Evolutionary conservation across 2,113 vertebrate species (phyloP).

Genomic region (Polypterus bichir): DNA sequence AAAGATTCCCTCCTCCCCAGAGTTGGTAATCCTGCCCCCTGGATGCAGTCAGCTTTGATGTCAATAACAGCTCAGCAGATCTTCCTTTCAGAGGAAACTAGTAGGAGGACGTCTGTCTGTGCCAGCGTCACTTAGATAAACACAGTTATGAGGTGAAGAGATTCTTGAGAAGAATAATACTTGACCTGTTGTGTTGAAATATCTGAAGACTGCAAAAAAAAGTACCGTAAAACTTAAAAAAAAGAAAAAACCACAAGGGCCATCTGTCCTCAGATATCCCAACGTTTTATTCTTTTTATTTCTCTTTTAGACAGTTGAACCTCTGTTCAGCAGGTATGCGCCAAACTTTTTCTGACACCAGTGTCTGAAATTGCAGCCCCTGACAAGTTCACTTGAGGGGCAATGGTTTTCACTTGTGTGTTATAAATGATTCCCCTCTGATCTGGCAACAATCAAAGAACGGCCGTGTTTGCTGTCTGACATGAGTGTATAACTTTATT

Average conservation of each 20-base stretch:
- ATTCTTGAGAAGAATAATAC: not conserved
- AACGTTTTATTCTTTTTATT: not conserved
- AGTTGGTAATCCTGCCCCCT: slow-evolving; percentile 9
- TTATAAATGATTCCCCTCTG: slow-evolving; percentile 17
- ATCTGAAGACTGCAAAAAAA: too few relatives aligned
- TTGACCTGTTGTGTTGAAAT: not conserved
- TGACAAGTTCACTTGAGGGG: slow-evolving; percentile 4
- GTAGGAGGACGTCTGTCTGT: slow-evolving; percentile 19
- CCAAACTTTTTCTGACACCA: not conserved
- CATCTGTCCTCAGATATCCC: too few relatives aligned
- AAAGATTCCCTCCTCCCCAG: slow-evolving; percentile 14
- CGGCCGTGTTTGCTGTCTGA: slow-evolving; percentile 20
- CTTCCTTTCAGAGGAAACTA: slow-evolving; percentile 36
- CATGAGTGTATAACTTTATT: slow-evolving; percentile 14
- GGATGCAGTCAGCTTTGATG: slow-evolving; percentile 26
- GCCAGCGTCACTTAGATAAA: slow-evolving; percentile 29
- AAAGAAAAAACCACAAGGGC: too few relatives aligned
- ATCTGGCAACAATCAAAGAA: slow-evolving; percentile 17
- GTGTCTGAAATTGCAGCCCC: not conserved
- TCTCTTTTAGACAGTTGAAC: not conserved
- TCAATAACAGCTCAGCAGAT: slow-evolving; percentile 31
- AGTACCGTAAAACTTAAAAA: too few relatives aligned
- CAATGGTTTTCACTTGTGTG: slow-evolving; percentile 1
- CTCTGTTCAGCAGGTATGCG: not conserved
- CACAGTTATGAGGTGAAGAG: slow-evolving; percentile 5